These are phyloP conservation scores for Aspidoscelis tigris DNA, from an alignment of 2,113 vertebrate genomes.

Conservation along the genomic window DNA sequence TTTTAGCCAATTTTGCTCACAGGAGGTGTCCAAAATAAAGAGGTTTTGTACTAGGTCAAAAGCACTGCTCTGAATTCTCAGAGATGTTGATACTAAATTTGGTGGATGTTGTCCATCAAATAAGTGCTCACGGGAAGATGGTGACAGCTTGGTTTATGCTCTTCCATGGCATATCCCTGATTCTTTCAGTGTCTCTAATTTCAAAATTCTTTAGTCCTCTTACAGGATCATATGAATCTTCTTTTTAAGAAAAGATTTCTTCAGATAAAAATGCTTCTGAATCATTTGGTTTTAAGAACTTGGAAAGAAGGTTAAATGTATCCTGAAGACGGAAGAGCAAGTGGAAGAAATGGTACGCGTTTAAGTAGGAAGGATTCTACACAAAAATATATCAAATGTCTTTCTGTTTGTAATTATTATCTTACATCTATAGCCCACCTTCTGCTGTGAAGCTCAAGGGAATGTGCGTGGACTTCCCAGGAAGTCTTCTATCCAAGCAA, in stretches of 20 bases:
- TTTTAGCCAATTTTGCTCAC: conserved; percentile 72
- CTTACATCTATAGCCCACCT: too few relatives aligned
- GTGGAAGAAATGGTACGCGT: too few relatives aligned
- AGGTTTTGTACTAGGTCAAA: conserved; percentile 59
- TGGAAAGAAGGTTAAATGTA: not conserved
- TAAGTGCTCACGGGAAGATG: conserved; percentile 61
- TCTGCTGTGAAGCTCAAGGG: too few relatives aligned
- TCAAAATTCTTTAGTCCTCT: not conserved
- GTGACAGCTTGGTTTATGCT: conserved; percentile 10
- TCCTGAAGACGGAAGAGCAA: too few relatives aligned
- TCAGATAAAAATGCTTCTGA: not conserved
- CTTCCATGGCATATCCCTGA: not conserved
- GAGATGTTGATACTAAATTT: conserved; percentile 12
- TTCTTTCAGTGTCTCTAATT: not conserved
- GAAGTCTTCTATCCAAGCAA: too few relatives aligned
- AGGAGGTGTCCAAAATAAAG: conserved; percentile 71
- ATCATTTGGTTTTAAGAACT: not conserved
- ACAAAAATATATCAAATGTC: too few relatives aligned
- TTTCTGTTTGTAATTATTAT: too few relatives aligned
- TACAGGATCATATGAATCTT: not conserved
- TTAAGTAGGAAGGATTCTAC: too few relatives aligned
- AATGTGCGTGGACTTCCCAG: too few relatives aligned
- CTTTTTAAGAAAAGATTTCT: not conserved
- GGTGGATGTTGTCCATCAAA: conserved; percentile 21
- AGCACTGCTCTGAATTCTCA: conserved; percentile 53